Evolutionary conservation across 1,140 invertebrate genomes (phyloP), one percentile per base, ranked within the genome.

Genomic region (Tetragnatha versicolor): DNA sequence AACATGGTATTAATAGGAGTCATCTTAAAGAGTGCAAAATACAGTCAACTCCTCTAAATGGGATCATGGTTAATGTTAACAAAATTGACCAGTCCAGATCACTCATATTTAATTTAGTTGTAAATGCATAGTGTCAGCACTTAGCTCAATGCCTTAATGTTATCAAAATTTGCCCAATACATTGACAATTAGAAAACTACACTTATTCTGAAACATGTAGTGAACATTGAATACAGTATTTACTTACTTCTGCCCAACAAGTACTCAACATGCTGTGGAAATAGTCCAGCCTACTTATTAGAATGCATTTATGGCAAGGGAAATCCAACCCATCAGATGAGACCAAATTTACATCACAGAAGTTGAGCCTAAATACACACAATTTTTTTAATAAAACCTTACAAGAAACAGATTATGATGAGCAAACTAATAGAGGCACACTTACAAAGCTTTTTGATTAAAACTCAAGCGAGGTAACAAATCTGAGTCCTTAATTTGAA

Each of bases 201-300:
- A 2, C 1, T 53, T 53, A 53, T 20, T 20, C 2, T 53, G 7
- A 25, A 53, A 9, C 22, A 14, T 60, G 14, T 2, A 27, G 9
- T 6, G 3, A 1, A 31, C 7, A 53, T 20, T 53, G 9, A 53
- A 53, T 53, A 53, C 4, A 60, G 5, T 1, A 12, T 14, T 51
- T 51, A 80, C 3, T 79, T 82, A 91, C 91, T 86, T 91, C 90
- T 68, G 89, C 88, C 92, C 92, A 93, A 72, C 89, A 88, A 81
- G 89, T 88, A 73, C 89, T 88, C 80, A 93, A 89, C 91, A 93
- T 92, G 80, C 90, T 90, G 60, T 89, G 86, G 85, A 93, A 94
- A 85, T 93, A 93, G 58, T 93, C 91, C 4, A 91, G 85, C 68
- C 92, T 84, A 2, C 91, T 90, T 0, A 89, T 88, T 25, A 93